Evolutionary conservation across 2,888 invertebrate genomes (phyloP).

Genomic region (Lymantria monacha): DNA sequence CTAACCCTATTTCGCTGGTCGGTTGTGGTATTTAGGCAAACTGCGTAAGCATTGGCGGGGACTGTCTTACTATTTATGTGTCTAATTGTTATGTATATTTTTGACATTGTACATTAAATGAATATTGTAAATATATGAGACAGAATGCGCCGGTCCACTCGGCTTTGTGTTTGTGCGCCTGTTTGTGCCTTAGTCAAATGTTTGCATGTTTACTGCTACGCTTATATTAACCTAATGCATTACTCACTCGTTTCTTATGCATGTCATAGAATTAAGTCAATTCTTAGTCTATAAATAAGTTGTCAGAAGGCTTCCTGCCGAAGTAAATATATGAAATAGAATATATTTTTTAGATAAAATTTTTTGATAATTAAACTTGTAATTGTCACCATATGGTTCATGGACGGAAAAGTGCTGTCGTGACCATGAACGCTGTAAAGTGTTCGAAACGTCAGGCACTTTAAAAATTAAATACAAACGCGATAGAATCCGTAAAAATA

Average conservation of each 20-base stretch:
- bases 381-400: too few species aligned
- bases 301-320: too few species aligned
- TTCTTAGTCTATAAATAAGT: too few species aligned
- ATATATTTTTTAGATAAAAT: too few species aligned
- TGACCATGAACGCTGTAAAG: too few species aligned
- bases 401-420: too few species aligned
- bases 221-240: slow-evolving; percentile 1
- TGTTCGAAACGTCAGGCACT: too few species aligned
- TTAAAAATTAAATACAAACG: too few species aligned
- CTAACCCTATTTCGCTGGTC: slow-evolving; percentile 64
- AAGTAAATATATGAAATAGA: too few species aligned
- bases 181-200: slow-evolving; percentile 31
- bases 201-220: slow-evolving; percentile 34
- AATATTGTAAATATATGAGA: slow-evolving; percentile 51
- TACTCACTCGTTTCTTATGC: neutral
- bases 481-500: too few species aligned
- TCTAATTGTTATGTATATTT: neutral
- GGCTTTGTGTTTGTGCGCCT: slow-evolving; percentile 34
- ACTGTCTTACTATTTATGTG: slow-evolving; percentile 46
- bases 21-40: slow-evolving; percentile 71
- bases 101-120: slow-evolving; percentile 29
- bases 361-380: too few species aligned
- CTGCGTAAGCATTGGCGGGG: slow-evolving; percentile 55
- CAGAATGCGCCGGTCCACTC: slow-evolving; percentile 52
- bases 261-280: neutral